Percentiles rank a stretch among this genome's conserved stretches.
Evolutionary conservation across 2,797 vertebrate genomes (phyloP).

Genomic region (Anguilla pacifica): DNA sequence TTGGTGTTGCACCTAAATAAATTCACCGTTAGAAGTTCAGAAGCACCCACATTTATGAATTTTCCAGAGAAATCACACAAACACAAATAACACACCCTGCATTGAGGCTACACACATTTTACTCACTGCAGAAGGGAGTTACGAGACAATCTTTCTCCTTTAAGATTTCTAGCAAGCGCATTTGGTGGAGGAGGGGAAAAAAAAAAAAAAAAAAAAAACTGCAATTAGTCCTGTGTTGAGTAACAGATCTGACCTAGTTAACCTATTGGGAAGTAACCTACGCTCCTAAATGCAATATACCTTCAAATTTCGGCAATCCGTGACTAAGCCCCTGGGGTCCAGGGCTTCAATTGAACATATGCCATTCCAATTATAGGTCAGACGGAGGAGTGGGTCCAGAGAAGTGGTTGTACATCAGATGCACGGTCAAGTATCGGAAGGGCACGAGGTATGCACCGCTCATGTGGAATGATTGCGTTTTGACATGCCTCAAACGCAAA

Average conservation of each 20-base stretch:
- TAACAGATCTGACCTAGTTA: not conserved
- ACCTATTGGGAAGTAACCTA: not conserved
- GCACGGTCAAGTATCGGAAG: not conserved
- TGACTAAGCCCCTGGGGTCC: not conserved
- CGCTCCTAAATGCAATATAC: not conserved
- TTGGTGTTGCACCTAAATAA: not conserved
- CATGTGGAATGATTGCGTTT: not conserved
- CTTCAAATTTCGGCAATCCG: not conserved
- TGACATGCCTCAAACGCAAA: not conserved
- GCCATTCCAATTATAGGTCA: not conserved
- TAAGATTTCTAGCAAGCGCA: not conserved
- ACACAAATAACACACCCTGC: not conserved
- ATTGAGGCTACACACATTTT: not conserved
- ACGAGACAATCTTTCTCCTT: not conserved
- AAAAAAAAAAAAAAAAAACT: not conserved
- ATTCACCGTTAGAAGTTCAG: not conserved
- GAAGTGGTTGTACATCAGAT: not conserved
- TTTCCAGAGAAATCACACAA: not conserved
- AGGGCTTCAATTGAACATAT: not conserved
- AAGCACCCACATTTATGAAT: not conserved
- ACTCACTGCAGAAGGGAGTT: not conserved
- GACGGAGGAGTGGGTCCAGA: not conserved
- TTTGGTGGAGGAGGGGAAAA: too few species aligned
- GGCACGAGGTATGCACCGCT: not conserved
- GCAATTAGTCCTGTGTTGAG: not conserved